Conservation (phyloP, 2,888 invertebrate species). For the Limulus polyphemus region DNA sequence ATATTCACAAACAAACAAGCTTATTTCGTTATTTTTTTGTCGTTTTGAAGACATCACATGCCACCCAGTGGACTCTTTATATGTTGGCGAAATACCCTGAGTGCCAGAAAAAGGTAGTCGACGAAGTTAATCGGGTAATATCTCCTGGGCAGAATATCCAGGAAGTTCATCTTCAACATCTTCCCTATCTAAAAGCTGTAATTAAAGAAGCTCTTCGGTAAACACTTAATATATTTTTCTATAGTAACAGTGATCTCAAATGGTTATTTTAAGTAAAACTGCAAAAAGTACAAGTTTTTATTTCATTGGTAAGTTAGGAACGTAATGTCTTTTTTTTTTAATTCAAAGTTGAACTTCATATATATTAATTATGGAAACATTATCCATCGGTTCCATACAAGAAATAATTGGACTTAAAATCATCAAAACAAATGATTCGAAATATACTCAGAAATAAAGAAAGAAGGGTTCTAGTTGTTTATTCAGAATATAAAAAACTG, state of each 20-base stretch:
- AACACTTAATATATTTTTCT: neutral
- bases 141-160: constrained; percentile 30
- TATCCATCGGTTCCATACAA: too few species aligned
- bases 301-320: constrained; percentile 2
- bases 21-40: constrained; percentile 8
- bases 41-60: constrained; percentile 59
- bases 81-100: constrained; percentile 49
- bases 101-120: constrained; percentile 46
- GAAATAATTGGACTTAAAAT: too few species aligned
- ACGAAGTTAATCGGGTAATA: constrained; percentile 38
- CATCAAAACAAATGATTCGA: too few species aligned
- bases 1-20: neutral
- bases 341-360: too few species aligned
- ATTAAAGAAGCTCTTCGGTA: constrained; percentile 59
- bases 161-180: constrained; percentile 30
- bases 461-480: too few species aligned
- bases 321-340: too few species aligned
- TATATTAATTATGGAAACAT: too few species aligned
- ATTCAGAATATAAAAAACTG: too few species aligned
- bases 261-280: neutral
- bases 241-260: too few species aligned
- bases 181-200: constrained; percentile 48
- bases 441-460: too few species aligned
- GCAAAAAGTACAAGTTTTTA: constrained; percentile 1
- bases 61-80: constrained; percentile 67